Evolutionary conservation across 2,888 invertebrate genomes (phyloP), one percentile per base, ranked within the genome.

Genomic region (Dusona sp.): DNA sequence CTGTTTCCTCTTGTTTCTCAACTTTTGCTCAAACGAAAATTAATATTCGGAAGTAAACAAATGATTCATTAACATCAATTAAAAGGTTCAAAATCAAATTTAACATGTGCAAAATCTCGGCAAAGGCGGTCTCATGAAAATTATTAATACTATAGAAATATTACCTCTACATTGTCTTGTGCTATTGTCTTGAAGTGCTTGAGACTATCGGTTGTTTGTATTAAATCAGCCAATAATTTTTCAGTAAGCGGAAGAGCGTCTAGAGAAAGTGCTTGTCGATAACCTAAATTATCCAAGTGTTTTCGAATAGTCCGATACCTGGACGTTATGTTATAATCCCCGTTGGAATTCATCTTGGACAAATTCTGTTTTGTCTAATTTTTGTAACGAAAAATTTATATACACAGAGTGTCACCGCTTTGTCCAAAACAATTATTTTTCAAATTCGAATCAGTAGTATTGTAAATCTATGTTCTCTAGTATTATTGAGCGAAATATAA

Each of bases 171-270:
- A 77, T 97, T 96, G 90, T 96, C 96, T 92, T 96, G 96, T 8
- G 97, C 96, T 89, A 97, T 94, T 86, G 96, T 95, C 95, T 98
- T 98, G 88, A 97, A 97, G 94, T 98, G 97, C 92, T 97, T 97
- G 79, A 98, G 95, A 92, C 97, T 98, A 89, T 97, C 97, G n/a
- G 98, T 98, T 11, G 98, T 98, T 93, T 97, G 97, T 86, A 98
- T 95, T 84, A 98, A 95, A 94, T 99, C 98, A 67, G 96, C 96
- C 79, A 98, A 95, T 84, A 99, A 94, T 92, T 96, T 96, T 94
- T 97, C 97, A 88, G 98, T 97, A 88, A 99, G 94, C 54, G 97
- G 97, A 61, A 98, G 95, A 67, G 97, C 96, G 87, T 98, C 97
- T 19, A 97, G 94, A 0, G 97, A 96, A 87, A 98, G 95, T 1